Evolutionary conservation across 1,140 invertebrate genomes (phyloP).

Genomic region (Calliphora vicina): DNA sequence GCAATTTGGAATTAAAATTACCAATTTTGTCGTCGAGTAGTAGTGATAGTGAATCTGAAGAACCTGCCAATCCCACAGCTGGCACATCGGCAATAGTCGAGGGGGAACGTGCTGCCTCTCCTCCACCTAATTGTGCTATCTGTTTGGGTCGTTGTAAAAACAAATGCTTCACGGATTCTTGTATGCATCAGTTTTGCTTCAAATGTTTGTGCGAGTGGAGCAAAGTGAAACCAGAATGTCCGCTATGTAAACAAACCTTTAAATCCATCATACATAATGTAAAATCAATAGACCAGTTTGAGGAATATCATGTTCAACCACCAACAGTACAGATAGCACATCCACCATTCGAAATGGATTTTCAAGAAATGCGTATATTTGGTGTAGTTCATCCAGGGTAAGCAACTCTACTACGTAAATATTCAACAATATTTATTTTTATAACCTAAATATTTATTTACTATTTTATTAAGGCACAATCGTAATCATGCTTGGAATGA

Average conservation of each 20-base stretch:
- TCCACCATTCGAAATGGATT: constrained; percentile 42
- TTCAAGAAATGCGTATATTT: constrained; percentile 31
- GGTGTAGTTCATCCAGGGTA: constrained; percentile 37
- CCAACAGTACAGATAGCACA: constrained; percentile 43
- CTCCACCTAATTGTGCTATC: constrained; percentile 89
- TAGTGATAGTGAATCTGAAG: constrained; percentile 54
- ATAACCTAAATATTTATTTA: too few species aligned
- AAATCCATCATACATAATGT: constrained; percentile 93
- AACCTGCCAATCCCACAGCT: constrained; percentile 54
- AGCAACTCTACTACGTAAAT: background rate
- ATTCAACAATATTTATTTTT: too few species aligned
- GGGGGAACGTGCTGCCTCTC: constrained; percentile 64
- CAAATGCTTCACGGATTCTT: constrained; percentile 90
- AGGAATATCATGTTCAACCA: constrained; percentile 78
- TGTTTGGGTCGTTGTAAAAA: constrained; percentile 86
- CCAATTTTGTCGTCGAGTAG: constrained; percentile 53
- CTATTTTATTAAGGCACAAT: background rate
- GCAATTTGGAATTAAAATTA: constrained; percentile 44
- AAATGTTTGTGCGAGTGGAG: constrained; percentile 93
- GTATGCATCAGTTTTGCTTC: constrained; percentile 94
- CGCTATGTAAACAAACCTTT: constrained; percentile 91
- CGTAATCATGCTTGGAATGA: constrained; percentile 15
- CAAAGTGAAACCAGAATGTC: constrained; percentile 93
- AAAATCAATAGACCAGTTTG: constrained; percentile 84
- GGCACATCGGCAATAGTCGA: background rate